These are phyloP conservation scores for Columbina picui DNA, from an alignment of 2,113 vertebrate genomes.

Conservation along the genomic window DNA sequence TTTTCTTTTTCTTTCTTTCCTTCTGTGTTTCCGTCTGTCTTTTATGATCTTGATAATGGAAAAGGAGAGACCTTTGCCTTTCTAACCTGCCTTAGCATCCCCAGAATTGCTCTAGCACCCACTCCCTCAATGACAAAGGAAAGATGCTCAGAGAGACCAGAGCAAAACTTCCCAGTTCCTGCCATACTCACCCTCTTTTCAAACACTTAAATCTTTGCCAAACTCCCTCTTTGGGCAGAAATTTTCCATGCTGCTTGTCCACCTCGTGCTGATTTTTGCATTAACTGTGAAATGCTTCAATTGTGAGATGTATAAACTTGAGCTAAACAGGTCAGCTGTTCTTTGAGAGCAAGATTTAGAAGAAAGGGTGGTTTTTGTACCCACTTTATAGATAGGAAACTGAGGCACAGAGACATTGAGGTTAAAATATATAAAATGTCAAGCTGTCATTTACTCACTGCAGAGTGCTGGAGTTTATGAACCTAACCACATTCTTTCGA, in stretches of 20 bases:
- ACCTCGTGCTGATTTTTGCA: background rate
- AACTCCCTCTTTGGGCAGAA: background rate
- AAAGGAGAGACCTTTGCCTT: background rate
- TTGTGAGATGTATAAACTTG: background rate
- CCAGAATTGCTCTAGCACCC: background rate
- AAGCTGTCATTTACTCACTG: background rate
- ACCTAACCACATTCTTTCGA: constrained; percentile 44
- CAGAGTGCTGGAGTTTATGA: background rate
- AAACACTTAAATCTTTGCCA: background rate
- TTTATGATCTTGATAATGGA: background rate
- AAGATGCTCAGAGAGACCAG: background rate
- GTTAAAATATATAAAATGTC: background rate
- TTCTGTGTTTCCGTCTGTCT: background rate
- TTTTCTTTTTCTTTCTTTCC: background rate
- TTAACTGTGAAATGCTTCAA: background rate
- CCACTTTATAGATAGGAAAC: background rate
- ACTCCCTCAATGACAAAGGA: background rate
- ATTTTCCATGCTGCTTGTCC: background rate
- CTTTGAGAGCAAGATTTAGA: background rate
- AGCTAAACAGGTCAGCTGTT: background rate
- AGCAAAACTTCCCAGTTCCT: background rate
- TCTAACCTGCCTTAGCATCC: background rate
- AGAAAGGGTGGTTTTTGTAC: background rate
- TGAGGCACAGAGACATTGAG: background rate
- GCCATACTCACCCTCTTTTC: background rate